A percentile compares a stretch with the other conserved stretches of the same genome.
Evolutionary conservation across 2,113 vertebrate species (phyloP).

Genomic region (Brachyhypopomus gauderio): DNA sequence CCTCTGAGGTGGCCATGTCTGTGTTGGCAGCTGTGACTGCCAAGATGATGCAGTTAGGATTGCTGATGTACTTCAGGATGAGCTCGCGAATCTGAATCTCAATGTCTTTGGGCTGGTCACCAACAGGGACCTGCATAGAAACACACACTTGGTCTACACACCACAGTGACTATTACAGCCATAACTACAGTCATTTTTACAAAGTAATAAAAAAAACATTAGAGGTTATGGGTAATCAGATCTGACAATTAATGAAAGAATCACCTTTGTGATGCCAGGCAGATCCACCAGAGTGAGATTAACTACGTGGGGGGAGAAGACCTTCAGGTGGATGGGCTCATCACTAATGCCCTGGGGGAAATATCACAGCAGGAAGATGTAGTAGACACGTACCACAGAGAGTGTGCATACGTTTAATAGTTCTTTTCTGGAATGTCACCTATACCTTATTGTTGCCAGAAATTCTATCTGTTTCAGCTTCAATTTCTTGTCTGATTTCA

Average conservation of each 20-base stretch:
- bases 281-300: constrained; percentile 97
- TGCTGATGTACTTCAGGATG: constrained; percentile 93
- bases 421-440: neutral
- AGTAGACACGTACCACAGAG: neutral
- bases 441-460: constrained; percentile 96
- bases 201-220: neutral
- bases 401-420: neutral
- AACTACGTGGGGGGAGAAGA: constrained; percentile 95
- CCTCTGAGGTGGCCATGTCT: constrained; percentile 98
- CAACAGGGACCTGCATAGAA: constrained; percentile 86
- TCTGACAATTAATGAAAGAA: neutral
- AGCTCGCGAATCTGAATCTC: constrained; percentile 94
- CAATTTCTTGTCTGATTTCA: constrained; percentile 96
- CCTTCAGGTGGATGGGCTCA: constrained; percentile 96
- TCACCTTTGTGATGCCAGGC: constrained; percentile 96
- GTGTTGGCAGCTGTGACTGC: constrained; percentile 98
- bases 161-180: neutral
- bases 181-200: neutral
- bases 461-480: constrained; percentile 93
- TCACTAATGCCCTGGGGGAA: constrained; percentile 88
- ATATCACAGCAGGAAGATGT: neutral
- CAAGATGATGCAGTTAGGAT: constrained; percentile 97
- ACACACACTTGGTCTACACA: constrained; percentile 28
- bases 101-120: constrained; percentile 97
- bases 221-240: neutral